Base-by-base conservation (phyloP, 2,113 vertebrate species). In the Nothoprocta pentlandii region DNA sequence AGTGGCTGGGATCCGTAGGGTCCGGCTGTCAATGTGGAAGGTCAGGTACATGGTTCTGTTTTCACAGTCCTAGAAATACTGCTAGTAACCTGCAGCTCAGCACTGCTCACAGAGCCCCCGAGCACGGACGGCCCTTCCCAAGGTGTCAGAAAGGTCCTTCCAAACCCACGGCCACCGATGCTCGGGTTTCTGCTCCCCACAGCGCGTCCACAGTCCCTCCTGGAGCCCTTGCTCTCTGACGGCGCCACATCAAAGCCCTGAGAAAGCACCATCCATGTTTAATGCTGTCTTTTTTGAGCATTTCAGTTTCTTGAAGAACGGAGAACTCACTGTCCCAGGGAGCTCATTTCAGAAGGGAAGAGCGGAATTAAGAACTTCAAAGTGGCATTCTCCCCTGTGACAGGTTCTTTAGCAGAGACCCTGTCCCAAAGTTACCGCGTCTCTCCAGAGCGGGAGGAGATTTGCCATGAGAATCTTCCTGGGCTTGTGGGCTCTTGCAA, bases 341-440 rank as follows among this genome's bases (percentile, higher is more conserved):
- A 97, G 73, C 88, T 90, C 58, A 7, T 83, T 70, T 94, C 73
- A 2, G 14, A 49, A 84, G 44, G 73, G 58, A 93, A 94, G 69
- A 84, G 92, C 36, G 67, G 79, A 84, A 95, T 95, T 96, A 96
- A 96, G 88, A 64, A 92, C 95, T 96, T 96, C 96, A 92, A 95
- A 95, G 96, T 46, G 30, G 56, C 92, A 75, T 58, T 84, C 63
- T 95, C 92, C 88, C 85, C 68, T 71, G 77, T 94, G 92, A 96
- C 90, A 80, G 89, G 86, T 90, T 95, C 95, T 94, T 91, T 92
- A 95, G 74, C 91, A 88, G 85, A 92, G 70, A 86, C 85, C 90
- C 88, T 90, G 85, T 93, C 92, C 93, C 94, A 89, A 74, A 92
- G 83, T 42, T 89, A 93, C 94, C 95, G 59, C 85, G 76, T 92